A percentile compares a stretch with the other conserved stretches of the same genome.
Conservation (phyloP, 2,113 vertebrate species). For the Strix uralensis region DNA sequence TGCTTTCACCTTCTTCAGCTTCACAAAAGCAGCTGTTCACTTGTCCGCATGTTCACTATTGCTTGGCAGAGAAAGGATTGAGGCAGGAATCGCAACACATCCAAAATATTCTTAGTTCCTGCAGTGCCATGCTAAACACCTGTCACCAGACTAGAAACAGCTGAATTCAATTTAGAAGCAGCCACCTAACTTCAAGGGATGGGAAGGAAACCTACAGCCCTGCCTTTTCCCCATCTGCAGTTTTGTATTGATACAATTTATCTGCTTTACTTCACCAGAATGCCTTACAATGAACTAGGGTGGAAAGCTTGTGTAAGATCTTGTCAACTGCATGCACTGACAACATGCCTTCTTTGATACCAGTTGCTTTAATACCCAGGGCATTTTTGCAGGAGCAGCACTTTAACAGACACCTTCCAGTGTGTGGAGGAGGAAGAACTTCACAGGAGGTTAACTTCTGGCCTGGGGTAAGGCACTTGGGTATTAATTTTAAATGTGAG, state of each 20-base stretch:
- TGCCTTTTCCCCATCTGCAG: neutral
- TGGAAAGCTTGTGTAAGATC: neutral
- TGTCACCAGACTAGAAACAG: neutral
- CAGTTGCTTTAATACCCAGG: neutral
- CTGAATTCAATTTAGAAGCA: neutral
- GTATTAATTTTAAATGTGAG: neutral
- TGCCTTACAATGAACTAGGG: rapidly evolving
- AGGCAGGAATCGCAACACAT: neutral
- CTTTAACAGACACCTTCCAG: neutral
- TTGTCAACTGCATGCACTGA: rapidly evolving
- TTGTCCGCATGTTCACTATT: neutral
- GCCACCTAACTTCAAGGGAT: neutral
- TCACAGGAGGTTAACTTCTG: neutral
- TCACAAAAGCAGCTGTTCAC: neutral
- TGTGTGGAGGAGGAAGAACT: neutral
- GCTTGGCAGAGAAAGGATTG: neutral
- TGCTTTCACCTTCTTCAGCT: neutral
- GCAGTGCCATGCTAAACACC: neutral
- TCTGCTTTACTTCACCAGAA: neutral
- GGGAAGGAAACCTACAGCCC: neutral
- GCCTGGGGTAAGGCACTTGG: neutral
- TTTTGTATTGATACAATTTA: neutral
- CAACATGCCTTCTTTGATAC: neutral
- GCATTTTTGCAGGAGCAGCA: neutral
- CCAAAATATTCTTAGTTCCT: neutral